phyloP scores from a whole-genome alignment of 2,797 vertebrate species.

The Falco cherrug region DNA sequence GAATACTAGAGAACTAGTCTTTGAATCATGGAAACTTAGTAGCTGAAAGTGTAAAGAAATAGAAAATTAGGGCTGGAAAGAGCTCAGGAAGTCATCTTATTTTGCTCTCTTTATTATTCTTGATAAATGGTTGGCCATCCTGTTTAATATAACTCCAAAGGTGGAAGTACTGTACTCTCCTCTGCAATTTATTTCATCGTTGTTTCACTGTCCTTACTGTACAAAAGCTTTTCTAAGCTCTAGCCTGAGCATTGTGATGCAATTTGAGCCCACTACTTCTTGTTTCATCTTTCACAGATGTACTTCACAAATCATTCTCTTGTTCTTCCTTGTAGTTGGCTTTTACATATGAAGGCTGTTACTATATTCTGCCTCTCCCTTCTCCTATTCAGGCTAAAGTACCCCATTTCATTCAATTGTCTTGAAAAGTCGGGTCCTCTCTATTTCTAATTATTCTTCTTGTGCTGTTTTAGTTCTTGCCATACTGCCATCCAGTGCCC shows the following conservation, averaged over 20 bases:
- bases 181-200: not conserved
- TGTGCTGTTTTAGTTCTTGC: not conserved
- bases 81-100: not conserved
- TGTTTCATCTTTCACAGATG: not conserved
- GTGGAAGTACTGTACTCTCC: not conserved
- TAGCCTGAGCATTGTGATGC: not conserved
- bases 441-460: not conserved
- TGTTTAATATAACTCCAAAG: not conserved
- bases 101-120: not conserved
- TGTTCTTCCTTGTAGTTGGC: not conserved
- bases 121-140: not conserved
- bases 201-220: not conserved
- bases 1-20: not conserved
- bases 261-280: not conserved
- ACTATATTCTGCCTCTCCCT: not conserved
- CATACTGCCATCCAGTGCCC: conserved; percentile 8
- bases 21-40: not conserved
- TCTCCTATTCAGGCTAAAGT: not conserved
- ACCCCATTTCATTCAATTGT: not conserved
- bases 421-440: not conserved
- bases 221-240: not conserved
- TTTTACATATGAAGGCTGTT: not conserved
- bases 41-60: not conserved
- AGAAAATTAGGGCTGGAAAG: not conserved
- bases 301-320: not conserved